Percentiles rank a stretch among this genome's conserved stretches.
These are phyloP conservation scores for Anguilla pacifica DNA, from an alignment of 2,797 vertebrate genomes.

Conservation along the genomic window DNA sequence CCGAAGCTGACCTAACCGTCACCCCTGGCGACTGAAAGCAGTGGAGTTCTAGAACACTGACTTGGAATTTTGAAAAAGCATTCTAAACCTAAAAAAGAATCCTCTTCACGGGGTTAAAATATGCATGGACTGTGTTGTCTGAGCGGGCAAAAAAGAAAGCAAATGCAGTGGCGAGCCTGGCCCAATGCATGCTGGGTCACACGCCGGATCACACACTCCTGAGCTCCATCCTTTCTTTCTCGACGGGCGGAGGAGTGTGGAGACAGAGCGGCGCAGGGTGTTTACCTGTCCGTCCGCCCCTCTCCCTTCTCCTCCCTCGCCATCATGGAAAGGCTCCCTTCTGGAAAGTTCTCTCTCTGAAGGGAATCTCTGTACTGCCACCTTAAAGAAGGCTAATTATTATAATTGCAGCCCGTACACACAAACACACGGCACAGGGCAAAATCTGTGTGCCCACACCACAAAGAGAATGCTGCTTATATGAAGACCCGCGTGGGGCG, in stretches of 20 bases:
- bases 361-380: slow-evolving; percentile 34
- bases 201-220: no score
- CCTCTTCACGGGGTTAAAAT: background rate
- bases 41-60: no score
- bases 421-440: slow-evolving; percentile 24
- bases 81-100: background rate
- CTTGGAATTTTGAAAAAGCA: no score
- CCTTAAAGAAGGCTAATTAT: slow-evolving; percentile 31
- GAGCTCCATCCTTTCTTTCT: background rate
- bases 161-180: background rate
- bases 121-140: background rate
- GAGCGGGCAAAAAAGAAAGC: background rate
- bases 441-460: slow-evolving; percentile 14
- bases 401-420: slow-evolving; percentile 29
- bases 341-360: slow-evolving; percentile 30
- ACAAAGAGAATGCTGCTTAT: slow-evolving; percentile 25
- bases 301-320: slow-evolving; percentile 2
- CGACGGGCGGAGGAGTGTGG: background rate
- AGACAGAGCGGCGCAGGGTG: slow-evolving; percentile 13
- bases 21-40: no score
- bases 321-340: slow-evolving; percentile 11
- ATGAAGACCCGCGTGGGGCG: background rate
- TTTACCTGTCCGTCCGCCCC: slow-evolving; percentile 24
- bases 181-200: background rate
- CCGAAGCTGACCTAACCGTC: no score